Evolutionary conservation across 2,113 vertebrate species (phyloP).

Genomic region (Jaculus jaculus): DNA sequence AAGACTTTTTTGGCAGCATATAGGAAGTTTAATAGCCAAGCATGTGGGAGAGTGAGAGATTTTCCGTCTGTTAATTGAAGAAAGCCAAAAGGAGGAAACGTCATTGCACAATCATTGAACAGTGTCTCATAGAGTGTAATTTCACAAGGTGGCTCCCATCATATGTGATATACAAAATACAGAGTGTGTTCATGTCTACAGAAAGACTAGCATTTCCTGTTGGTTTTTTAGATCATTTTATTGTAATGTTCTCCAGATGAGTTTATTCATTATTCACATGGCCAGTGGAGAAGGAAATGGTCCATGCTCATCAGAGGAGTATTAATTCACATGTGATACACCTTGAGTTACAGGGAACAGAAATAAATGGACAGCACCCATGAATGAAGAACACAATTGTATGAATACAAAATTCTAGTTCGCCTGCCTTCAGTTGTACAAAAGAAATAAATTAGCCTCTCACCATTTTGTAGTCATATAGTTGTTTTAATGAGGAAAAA

Average conservation of each 20-base stretch:
- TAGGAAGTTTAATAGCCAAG: constrained; percentile 67
- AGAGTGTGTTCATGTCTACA: background rate
- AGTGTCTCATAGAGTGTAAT: constrained; percentile 28
- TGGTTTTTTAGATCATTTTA: background rate
- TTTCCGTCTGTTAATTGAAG: constrained; percentile 62
- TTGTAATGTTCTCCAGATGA: background rate
- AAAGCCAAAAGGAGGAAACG: constrained; percentile 51
- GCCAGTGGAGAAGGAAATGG: background rate
- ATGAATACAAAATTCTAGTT: background rate
- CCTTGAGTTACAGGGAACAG: too few species aligned
- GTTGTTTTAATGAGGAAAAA: background rate
- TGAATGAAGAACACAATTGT: background rate
- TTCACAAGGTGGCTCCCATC: constrained; percentile 33
- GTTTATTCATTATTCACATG: background rate
- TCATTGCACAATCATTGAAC: constrained; percentile 15
- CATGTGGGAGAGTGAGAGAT: constrained; percentile 62
- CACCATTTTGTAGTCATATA: too few species aligned
- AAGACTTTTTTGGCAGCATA: constrained; percentile 52
- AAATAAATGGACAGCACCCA: fast-evolving
- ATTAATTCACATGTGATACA: background rate
- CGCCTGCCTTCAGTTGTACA: background rate
- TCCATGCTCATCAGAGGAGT: background rate
- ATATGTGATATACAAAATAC: background rate
- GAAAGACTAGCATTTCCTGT: constrained; percentile 12
- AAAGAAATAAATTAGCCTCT: background rate